Evolutionary conservation across 2,888 invertebrate genomes (phyloP), one percentile per base, ranked within the genome.

Genomic region (Drosophila rellima): DNA sequence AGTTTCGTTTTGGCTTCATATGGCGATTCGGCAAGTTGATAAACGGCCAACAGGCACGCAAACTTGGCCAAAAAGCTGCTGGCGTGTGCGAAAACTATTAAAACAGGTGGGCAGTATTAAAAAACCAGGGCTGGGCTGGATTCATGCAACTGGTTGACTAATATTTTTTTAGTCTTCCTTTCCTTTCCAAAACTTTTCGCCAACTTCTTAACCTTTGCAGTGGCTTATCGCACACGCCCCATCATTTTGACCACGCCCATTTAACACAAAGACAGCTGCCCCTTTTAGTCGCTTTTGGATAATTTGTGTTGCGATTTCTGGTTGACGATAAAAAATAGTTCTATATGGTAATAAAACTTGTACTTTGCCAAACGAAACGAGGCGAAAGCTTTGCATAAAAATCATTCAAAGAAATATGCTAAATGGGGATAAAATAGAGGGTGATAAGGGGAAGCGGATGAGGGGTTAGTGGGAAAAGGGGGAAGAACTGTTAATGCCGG

Each of bases 261-360:
- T 40, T 31, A 17, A 7, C 48, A 33, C n/a, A n/a, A 20, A 48
- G n/a, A 15, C 26, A 39, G 13, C 29, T n/a, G 47, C 20, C 56
- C 8, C 15, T 47, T 61, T 60, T n/a, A 20, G 54, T 55, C 54
- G 54, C 55, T 7, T 33, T 40, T 33, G 31, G 42, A 50, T 78
- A 70, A 74, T 78, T 71, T 68, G 42, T n/a, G 68, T 57, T 65
- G 70, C 64, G 82, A 82, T 86, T 80, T 76, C 63, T 76, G 63
- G 63, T 48, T 5, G 55, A 59, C 84, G 81, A 83, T 83, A 88
- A 88, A 78, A 83, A 80, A 78, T 80, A 83, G 83, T 86, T 83
- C 72, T 83, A 78, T 83, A 88, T 88, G 89, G 74, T 83, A 83
- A 83, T 83, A 88, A 86, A 83, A 70, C 47, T 68, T 68, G 72